Evolutionary conservation across 2,113 vertebrate species (phyloP).

Genomic region (Excalfactoria chinensis): DNA sequence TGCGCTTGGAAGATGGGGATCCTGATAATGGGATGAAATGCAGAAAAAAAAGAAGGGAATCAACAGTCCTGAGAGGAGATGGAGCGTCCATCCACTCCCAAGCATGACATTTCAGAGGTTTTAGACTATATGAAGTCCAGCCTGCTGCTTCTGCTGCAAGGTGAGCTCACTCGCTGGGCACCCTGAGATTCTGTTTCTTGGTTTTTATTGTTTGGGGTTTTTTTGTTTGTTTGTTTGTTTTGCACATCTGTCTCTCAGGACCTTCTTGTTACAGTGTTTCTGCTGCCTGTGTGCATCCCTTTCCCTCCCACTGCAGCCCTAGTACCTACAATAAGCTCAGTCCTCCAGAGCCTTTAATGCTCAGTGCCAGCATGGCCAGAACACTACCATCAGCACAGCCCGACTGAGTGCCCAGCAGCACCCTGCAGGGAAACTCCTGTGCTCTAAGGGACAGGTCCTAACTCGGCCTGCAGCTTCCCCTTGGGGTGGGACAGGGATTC

Average conservation of each 20-base stretch:
- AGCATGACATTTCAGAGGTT: neutral
- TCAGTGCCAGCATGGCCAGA: neutral
- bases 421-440: neutral
- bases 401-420: accelerated
- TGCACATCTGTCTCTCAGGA: neutral
- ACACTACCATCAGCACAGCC: neutral
- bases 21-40: neutral
- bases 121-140: neutral
- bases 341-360: neutral
- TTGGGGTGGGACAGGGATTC: neutral
- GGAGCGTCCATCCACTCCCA: neutral
- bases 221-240: no score
- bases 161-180: neutral
- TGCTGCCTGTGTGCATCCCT: neutral
- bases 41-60: neutral
- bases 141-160: neutral
- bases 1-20: neutral
- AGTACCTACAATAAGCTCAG: accelerated
- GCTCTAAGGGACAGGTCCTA: neutral
- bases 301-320: accelerated
- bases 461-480: constrained; percentile 13
- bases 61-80: neutral
- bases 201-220: no score
- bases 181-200: neutral
- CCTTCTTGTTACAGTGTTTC: neutral